phyloP scores from a whole-genome alignment of 2,888 invertebrate genomes.

The Drosophila ochracea region DNA sequence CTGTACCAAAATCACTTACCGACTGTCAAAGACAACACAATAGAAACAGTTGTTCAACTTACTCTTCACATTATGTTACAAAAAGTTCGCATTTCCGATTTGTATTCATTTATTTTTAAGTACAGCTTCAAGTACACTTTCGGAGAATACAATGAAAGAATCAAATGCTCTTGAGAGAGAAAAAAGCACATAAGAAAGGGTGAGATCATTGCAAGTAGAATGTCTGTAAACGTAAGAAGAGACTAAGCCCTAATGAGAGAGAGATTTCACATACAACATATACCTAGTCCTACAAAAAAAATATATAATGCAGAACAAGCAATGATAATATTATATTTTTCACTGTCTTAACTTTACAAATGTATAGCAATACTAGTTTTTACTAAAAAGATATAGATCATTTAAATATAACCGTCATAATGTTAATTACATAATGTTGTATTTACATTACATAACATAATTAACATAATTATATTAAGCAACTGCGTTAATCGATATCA shows the following conservation, averaged over 20 bases:
- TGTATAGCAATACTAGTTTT: neutral
- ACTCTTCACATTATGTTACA: neutral
- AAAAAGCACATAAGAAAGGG: neutral
- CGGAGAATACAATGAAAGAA: neutral
- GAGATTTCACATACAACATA: neutral
- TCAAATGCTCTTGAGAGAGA: neutral
- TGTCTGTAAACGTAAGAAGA: neutral
- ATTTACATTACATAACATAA: too few relatives aligned
- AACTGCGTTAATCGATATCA: neutral
- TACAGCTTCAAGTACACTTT: neutral
- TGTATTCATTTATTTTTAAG: neutral
- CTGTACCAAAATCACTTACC: slow-evolving; percentile 29
- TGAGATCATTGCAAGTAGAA: neutral
- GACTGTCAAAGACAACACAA: neutral
- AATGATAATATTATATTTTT: neutral
- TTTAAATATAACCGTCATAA: neutral
- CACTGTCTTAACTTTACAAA: neutral
- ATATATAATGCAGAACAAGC: neutral
- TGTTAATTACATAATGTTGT: neutral
- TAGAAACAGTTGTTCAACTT: neutral
- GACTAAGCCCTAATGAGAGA: neutral
- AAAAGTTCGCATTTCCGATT: neutral
- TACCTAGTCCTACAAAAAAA: neutral
- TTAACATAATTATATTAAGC: neutral
- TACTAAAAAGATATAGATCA: neutral